phyloP scores from a whole-genome alignment of 2,888 invertebrate genomes.

The Philaethria dido region DNA sequence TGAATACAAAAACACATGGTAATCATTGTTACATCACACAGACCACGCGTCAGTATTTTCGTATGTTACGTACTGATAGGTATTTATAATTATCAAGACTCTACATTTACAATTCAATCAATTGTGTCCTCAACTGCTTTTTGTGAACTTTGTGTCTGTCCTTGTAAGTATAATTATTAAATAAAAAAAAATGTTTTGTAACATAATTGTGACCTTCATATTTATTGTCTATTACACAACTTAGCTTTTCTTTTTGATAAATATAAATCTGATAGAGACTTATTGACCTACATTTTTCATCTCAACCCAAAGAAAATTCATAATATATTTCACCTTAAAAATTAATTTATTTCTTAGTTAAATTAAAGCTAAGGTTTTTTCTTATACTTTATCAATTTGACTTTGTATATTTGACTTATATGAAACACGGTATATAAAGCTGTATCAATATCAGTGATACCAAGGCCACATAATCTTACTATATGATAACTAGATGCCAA shows the following conservation, averaged over 20 bases:
- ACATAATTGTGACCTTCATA: constrained; percentile 32
- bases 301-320: constrained; percentile 62
- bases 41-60: constrained; percentile 56
- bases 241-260: constrained; percentile 10
- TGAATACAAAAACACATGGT: constrained; percentile 80
- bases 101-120: constrained; percentile 45
- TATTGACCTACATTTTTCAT: constrained; percentile 67
- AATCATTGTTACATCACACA: constrained; percentile 76
- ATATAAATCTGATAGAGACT: constrained; percentile 58
- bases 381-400: constrained; percentile 26
- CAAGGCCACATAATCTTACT: constrained; percentile 57
- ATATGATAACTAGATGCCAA: constrained; percentile 34
- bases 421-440: constrained; percentile 30
- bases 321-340: constrained; percentile 64
- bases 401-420: constrained; percentile 16
- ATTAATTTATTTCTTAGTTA: constrained; percentile 53
- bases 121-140: constrained; percentile 48
- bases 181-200: constrained; percentile 26
- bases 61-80: constrained; percentile 46
- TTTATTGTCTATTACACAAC: constrained; percentile 10
- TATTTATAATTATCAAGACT: constrained; percentile 50
- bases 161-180: constrained; percentile 27
- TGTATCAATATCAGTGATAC: constrained; percentile 48
- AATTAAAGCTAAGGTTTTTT: not conserved
- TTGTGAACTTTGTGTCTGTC: constrained; percentile 48